Conservation (phyloP, 2,797 vertebrate species). For the Lepidocolaptes lacrymiger region DNA sequence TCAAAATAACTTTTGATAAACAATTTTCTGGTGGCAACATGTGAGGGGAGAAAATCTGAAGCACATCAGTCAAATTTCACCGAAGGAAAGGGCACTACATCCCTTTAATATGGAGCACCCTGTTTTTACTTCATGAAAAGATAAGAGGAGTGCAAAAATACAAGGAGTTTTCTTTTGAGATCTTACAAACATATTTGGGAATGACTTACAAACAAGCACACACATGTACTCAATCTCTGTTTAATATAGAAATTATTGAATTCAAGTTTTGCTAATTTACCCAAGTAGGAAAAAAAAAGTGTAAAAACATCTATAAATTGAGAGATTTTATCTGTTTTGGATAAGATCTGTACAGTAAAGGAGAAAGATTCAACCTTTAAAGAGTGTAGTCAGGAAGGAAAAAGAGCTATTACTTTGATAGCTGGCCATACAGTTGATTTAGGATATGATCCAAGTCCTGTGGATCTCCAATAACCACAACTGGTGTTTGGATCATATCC, state of each 20-base stretch:
- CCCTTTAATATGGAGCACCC: background rate
- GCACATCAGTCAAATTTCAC: background rate
- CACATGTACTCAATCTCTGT: background rate
- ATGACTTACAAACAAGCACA: background rate
- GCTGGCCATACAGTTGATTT: conserved; percentile 53
- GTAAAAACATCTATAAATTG: background rate
- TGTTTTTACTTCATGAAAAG: background rate
- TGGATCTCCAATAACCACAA: conserved; percentile 61
- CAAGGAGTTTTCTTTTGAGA: accelerated
- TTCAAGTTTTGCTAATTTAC: background rate
- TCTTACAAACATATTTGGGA: background rate
- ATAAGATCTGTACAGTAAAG: background rate
- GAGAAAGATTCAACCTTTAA: background rate
- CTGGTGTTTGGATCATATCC: conserved; percentile 62
- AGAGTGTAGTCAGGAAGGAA: background rate
- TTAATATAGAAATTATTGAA: background rate
- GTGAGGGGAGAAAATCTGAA: background rate
- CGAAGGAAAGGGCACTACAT: background rate
- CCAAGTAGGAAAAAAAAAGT: background rate
- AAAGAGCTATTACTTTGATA: conserved; percentile 36
- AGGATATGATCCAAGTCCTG: conserved; percentile 58
- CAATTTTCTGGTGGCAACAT: background rate
- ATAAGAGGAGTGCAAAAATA: background rate
- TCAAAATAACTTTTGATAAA: conserved; percentile 34
- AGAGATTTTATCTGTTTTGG: background rate